Base-by-base conservation (phyloP, 37 sponge, comb jelly and placozoan genomes). In the Trichoplax adhaerens region DNA sequence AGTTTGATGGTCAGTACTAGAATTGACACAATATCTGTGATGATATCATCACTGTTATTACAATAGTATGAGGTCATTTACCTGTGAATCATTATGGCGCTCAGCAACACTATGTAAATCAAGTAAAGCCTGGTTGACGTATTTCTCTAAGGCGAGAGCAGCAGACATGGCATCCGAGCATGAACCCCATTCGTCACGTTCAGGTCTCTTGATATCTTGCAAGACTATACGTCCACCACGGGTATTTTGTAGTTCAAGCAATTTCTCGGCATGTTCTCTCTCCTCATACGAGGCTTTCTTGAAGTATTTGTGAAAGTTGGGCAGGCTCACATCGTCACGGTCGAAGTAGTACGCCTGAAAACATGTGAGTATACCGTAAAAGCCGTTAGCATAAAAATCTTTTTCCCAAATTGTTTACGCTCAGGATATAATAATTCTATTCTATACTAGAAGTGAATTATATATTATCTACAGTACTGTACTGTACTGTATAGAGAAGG, bases 71-170 rank as follows among this genome's bases (percentile, higher is more conserved):
- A 80, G 76, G 53, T 76, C 80, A 50, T 68, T 47, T 53, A 86
- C 72, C 53, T 86, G 86, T 62, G 64, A 80, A 71, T 90, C 91
- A 54, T 58, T 68, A 60, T 77, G 61, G 49, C 58, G 68, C 67
- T 80, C 81, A 29, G 87, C 80, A 53, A 86, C 62, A 58, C 70
- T 74, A 77, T 90, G 91, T 12, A 90, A 79, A 54, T 90, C 83
- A 50, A 90, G 79, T 8, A 90, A 82, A 4, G 87, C 77, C 75
- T 90, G 74, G 87, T 90, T 90, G 65, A 90, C 91, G 56, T 62
- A 62, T 46, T 59, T 74, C 72, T 90, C 91, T 66, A 90, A 81
- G 50, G 66, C 72, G 48, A 87, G 81, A 48, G 91, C 84, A 48
- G 76, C 73, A 54, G 75, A 54, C 84, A 90, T 86, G 48, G 84